Conservation (phyloP, 1,140 invertebrate genomes). For the Drosophila parabipectinata region DNA sequence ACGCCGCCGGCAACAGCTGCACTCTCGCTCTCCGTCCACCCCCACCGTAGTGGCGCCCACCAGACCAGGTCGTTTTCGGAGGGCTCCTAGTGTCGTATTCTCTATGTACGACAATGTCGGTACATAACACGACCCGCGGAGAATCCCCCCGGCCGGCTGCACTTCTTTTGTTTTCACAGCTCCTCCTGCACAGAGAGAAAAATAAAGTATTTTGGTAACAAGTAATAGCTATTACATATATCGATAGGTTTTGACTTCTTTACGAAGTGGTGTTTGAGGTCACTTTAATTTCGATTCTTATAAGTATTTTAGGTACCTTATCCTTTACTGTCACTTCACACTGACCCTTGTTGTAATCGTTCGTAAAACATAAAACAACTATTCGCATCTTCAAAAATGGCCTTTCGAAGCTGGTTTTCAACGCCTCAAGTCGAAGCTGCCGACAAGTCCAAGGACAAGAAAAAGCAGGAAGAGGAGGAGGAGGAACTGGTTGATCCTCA, state of each 20-base stretch:
- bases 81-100: constrained; percentile 38
- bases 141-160: constrained; percentile 21
- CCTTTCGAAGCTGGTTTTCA: constrained; percentile 64
- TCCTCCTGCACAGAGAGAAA: constrained; percentile 1
- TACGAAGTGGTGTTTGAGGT: no score
- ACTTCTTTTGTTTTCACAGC: constrained; percentile 2
- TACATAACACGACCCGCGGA: constrained; percentile 74
- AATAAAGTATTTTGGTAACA: no score
- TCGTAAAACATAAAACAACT: background rate
- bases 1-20: constrained; percentile 77
- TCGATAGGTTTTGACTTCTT: background rate
- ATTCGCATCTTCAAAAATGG: constrained; percentile 41
- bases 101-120: constrained; percentile 78
- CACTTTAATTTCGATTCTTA: no score
- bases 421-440: constrained; percentile 87
- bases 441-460: no score
- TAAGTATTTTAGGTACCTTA: background rate
- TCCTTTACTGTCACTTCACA: background rate
- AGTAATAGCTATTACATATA: background rate
- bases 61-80: background rate
- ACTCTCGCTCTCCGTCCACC: constrained; percentile 24
- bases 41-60: background rate
- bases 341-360: background rate
- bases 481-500: constrained; percentile 92
- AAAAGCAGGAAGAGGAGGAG: constrained; percentile 82